Percentiles rank a stretch among this genome's conserved stretches.
Evolutionary conservation across 2,888 invertebrate species (phyloP).

Genomic region (Drosophila gaucha): DNA sequence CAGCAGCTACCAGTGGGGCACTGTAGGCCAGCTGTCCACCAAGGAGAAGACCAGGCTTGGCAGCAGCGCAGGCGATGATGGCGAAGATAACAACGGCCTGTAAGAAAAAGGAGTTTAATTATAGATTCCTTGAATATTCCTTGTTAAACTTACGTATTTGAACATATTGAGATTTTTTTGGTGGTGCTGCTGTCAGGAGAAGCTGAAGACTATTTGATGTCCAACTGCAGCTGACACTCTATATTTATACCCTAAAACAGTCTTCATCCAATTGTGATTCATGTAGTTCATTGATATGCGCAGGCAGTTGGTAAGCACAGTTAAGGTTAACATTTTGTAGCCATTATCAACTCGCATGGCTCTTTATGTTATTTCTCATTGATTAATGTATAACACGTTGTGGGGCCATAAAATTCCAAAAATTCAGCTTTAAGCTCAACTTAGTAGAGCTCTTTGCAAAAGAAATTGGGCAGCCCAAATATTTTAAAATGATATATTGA

Average conservation of each 20-base stretch:
- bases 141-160: constrained; percentile 61
- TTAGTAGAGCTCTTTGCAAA: background rate
- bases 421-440: constrained; percentile 20
- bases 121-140: background rate
- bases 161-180: constrained; percentile 54
- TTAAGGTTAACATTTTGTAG: constrained; percentile 18
- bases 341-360: constrained; percentile 9
- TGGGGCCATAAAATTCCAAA: constrained; percentile 1
- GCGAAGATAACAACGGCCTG: constrained; percentile 67
- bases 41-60: constrained; percentile 57
- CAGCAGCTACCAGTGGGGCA: constrained; percentile 5
- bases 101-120: background rate
- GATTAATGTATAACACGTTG: constrained; percentile 38
- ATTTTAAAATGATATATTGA: too few species aligned
- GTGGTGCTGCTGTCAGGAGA: background rate
- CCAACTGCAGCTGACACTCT: constrained; percentile 6
- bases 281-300: constrained; percentile 40
- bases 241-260: constrained; percentile 52
- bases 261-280: constrained; percentile 32
- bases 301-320: constrained; percentile 9
- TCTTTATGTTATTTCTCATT: constrained; percentile 13
- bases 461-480: constrained; percentile 23
- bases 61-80: constrained; percentile 63
- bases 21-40: constrained; percentile 44
- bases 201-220: constrained; percentile 49